Conservation (phyloP, 2,797 vertebrate genomes). For the Knipowitschia caucasica region DNA sequence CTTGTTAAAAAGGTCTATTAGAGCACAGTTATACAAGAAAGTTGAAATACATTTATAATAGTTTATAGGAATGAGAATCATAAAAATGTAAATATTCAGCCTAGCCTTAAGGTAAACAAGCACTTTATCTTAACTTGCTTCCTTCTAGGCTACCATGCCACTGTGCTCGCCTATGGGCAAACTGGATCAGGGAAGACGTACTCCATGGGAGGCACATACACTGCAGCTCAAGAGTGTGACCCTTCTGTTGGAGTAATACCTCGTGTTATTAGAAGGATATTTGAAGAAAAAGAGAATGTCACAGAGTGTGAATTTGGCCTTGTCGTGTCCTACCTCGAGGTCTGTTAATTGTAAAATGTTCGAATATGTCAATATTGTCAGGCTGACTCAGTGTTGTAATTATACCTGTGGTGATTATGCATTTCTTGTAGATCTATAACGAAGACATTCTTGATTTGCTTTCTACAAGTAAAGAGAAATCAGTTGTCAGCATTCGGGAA, state of each 20-base stretch:
- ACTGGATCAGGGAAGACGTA: slow-evolving; percentile 96
- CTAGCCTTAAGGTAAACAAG: too few relatives aligned
- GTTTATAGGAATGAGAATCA: too few relatives aligned
- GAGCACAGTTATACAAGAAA: too few relatives aligned
- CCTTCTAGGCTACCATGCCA: slow-evolving; percentile 89
- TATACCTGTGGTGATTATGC: slow-evolving; percentile 1
- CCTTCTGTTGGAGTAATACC: slow-evolving; percentile 89
- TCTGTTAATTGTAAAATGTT: slow-evolving; percentile 43
- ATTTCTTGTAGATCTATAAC: slow-evolving; percentile 86
- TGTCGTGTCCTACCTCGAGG: slow-evolving; percentile 92
- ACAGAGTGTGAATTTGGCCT: slow-evolving; percentile 80
- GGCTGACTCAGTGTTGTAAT: background rate
- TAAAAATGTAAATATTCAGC: too few relatives aligned
- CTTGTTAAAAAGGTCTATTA: too few relatives aligned
- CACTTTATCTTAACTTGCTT: background rate
- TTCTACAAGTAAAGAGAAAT: slow-evolving; percentile 80
- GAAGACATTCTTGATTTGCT: slow-evolving; percentile 94
- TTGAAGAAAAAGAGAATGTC: slow-evolving; percentile 80
- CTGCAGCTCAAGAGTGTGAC: slow-evolving; percentile 85
- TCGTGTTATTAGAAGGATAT: slow-evolving; percentile 85
- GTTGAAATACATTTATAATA: too few relatives aligned
- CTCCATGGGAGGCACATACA: slow-evolving; percentile 95
- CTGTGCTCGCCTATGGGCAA: slow-evolving; percentile 93
- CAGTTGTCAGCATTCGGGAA: slow-evolving; percentile 86
- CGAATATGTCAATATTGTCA: background rate